Conservation (phyloP, 2,113 vertebrate genomes). For the Phoenicopterus ruber region DNA sequence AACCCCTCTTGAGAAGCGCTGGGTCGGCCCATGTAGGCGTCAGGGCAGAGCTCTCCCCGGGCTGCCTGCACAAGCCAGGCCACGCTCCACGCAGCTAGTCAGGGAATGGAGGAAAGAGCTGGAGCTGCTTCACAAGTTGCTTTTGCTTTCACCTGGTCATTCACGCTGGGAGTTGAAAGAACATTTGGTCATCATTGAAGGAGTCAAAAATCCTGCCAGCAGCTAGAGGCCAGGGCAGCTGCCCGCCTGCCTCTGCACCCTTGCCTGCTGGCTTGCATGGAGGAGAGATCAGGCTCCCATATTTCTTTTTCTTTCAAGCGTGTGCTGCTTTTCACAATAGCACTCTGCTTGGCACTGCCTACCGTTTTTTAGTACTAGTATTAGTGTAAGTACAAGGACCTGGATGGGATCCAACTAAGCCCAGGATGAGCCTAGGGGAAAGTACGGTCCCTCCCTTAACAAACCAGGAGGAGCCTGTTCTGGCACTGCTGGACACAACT, state of each 20-base stretch:
- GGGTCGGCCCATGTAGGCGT: accelerated
- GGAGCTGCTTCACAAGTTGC: not conserved
- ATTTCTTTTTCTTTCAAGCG: not conserved
- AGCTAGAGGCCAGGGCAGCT: not conserved
- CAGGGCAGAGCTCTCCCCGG: not conserved
- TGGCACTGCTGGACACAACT: not conserved
- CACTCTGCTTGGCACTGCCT: not conserved
- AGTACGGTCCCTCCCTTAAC: not conserved
- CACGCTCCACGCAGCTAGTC: not conserved
- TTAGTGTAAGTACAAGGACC: not conserved
- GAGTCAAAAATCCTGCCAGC: not conserved
- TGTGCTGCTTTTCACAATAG: not conserved
- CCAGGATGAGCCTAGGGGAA: not conserved
- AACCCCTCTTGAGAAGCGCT: accelerated
- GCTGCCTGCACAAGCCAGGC: not conserved
- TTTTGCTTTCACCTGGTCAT: not conserved
- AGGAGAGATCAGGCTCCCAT: accelerated
- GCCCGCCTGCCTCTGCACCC: not conserved
- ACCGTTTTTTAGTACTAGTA: not conserved
- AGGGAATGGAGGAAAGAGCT: not conserved
- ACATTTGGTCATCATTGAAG: not conserved
- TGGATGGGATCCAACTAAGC: not conserved
- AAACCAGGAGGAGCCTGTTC: not conserved
- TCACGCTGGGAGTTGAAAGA: not conserved
- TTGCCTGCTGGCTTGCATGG: not conserved